Evolutionary conservation across 2,888 invertebrate genomes (phyloP).

Genomic region (Tholera decimalis): DNA sequence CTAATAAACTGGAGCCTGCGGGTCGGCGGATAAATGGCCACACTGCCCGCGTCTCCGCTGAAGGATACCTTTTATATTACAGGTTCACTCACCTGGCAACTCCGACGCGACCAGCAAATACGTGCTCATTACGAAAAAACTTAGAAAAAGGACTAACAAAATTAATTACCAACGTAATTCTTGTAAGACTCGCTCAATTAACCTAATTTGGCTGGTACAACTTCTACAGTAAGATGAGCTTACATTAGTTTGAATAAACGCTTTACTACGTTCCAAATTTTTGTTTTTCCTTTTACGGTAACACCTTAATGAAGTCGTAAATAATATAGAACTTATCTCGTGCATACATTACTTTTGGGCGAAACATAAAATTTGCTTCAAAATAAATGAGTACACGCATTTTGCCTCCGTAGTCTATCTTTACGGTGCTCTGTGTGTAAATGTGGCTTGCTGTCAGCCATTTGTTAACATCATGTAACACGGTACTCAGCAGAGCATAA

Average conservation of each 20-base stretch:
- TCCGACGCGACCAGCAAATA: constrained; percentile 24
- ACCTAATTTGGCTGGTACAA: constrained; percentile 28
- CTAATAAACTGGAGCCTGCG: constrained; percentile 61
- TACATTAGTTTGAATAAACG: constrained; percentile 13
- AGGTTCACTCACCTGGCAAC: constrained; percentile 57
- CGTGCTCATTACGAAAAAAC: constrained; percentile 17
- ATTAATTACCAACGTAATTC: constrained; percentile 45
- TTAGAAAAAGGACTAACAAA: constrained; percentile 35
- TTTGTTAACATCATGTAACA: constrained; percentile 47
- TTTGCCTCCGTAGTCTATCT: constrained; percentile 38
- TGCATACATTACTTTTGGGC: constrained; percentile 18
- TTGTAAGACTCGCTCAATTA: constrained; percentile 34
- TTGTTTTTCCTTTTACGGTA: constrained; percentile 15
- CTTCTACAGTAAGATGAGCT: constrained; percentile 19
- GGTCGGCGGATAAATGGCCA: constrained; percentile 47
- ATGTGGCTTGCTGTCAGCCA: constrained; percentile 44
- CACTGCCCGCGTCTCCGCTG: constrained; percentile 54
- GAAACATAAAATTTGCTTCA: constrained; percentile 30
- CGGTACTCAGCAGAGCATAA: constrained; percentile 1
- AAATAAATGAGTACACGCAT: constrained; percentile 37
- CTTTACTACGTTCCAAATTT: constrained; percentile 8
- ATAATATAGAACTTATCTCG: constrained; percentile 36
- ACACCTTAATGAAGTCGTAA: constrained; percentile 36
- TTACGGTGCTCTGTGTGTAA: constrained; percentile 37
- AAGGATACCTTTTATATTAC: constrained; percentile 67